A percentile compares a stretch with the other conserved stretches of the same genome.
phyloP scores from a whole-genome alignment of 2,113 vertebrate species.

The Lota lota region DNA sequence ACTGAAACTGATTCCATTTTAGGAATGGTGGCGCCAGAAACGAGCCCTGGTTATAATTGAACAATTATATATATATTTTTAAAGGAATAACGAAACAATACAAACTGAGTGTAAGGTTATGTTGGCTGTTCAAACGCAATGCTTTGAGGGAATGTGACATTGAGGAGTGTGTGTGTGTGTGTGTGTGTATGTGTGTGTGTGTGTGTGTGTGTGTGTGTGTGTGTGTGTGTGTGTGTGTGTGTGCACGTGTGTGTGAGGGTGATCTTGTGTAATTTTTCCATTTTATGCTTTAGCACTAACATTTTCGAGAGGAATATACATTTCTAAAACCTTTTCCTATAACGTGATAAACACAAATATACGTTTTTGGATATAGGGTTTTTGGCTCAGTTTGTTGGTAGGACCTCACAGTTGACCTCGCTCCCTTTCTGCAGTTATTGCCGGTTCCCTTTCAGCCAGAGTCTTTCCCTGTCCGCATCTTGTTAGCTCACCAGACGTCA shows the following conservation, averaged over 20 bases:
- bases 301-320: no score
- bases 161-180: not conserved
- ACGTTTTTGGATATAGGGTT: no score
- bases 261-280: not conserved
- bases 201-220: not conserved
- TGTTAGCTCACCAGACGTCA: not conserved
- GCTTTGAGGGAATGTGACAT: no score
- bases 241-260: not conserved
- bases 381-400: no score
- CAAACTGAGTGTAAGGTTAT: no score
- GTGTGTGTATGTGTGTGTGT: conserved; percentile 1
- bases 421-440: not conserved
- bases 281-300: no score
- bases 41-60: not conserved
- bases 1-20: not conserved
- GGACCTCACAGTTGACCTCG: no score
- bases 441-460: not conserved
- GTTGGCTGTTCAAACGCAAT: no score
- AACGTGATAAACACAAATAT: no score
- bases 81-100: no score
- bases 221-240: conserved; percentile 3
- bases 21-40: not conserved
- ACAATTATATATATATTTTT: no score
- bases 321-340: no score
- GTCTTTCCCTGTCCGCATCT: not conserved